Percentiles rank a stretch among this genome's conserved stretches.
phyloP scores from a whole-genome alignment of 1,140 invertebrate genomes.

The Drosophila tani region DNA sequence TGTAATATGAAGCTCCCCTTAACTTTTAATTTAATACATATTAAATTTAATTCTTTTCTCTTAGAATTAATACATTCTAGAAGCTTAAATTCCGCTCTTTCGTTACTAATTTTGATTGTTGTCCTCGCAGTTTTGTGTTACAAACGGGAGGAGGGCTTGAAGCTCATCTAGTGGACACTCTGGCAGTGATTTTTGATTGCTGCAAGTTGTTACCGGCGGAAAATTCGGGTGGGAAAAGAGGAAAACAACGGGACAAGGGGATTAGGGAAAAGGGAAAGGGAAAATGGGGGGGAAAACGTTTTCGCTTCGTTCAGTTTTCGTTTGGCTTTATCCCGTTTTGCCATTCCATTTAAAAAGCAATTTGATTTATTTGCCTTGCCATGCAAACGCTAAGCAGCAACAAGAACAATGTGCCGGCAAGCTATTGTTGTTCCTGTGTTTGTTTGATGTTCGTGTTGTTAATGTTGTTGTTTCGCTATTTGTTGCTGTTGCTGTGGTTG shows the following conservation, averaged over 20 bases:
- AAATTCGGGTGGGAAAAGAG: background rate
- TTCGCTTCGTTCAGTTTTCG: slow-evolving; percentile 29
- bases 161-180: slow-evolving; percentile 18
- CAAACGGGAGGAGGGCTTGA: background rate
- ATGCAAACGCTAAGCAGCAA: slow-evolving; percentile 48
- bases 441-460: slow-evolving; percentile 24
- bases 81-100: background rate
- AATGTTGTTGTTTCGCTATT: slow-evolving; percentile 10
- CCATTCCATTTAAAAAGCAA: slow-evolving; percentile 57
- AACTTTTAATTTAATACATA: too few species aligned
- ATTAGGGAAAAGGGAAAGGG: background rate
- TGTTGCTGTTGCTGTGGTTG: slow-evolving; percentile 16
- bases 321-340: slow-evolving; percentile 21
- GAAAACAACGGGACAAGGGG: background rate
- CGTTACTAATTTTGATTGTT: background rate
- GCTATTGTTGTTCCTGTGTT: slow-evolving; percentile 21
- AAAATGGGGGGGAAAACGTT: background rate
- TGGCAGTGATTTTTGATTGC: slow-evolving; percentile 20
- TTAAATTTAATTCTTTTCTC: too few species aligned
- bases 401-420: slow-evolving; percentile 25
- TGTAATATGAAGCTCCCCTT: too few species aligned
- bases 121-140: background rate
- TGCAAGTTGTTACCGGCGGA: slow-evolving; percentile 10
- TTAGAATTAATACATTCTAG: background rate
- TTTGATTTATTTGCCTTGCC: slow-evolving; percentile 62